A percentile compares a stretch with the other conserved stretches of the same genome.
phyloP scores from a whole-genome alignment of 1,140 invertebrate species.

The Drosophila pruinosa region DNA sequence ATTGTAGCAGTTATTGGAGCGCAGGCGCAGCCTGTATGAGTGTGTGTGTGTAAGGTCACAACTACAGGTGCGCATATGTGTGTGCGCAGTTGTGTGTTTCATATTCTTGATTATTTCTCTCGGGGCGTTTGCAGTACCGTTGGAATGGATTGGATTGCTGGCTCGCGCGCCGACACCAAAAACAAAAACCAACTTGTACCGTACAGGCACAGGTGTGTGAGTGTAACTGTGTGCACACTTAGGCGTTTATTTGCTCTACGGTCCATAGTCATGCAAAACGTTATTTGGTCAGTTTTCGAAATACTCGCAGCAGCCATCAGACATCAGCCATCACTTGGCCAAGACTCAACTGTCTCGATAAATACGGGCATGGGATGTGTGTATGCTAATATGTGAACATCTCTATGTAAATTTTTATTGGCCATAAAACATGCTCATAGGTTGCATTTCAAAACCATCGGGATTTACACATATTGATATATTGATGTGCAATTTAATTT shows the following conservation, averaged over 20 bases:
- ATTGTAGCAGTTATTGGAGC: constrained; percentile 17
- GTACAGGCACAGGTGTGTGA: constrained; percentile 11
- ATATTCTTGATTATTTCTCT: constrained; percentile 72
- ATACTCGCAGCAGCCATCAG: background rate
- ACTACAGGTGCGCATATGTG: background rate
- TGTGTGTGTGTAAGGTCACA: background rate
- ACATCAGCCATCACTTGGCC: too few relatives aligned
- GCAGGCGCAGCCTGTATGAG: background rate
- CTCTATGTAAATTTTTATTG: constrained; percentile 64
- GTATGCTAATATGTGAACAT: constrained; percentile 10
- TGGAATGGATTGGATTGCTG: constrained; percentile 31
- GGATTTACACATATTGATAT: background rate
- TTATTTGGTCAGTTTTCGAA: constrained; percentile 65
- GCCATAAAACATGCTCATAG: constrained; percentile 50
- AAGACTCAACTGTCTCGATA: background rate
- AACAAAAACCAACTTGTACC: constrained; percentile 16
- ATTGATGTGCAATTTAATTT: constrained; percentile 57
- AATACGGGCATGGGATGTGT: background rate
- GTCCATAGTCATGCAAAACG: constrained; percentile 64
- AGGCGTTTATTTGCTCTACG: constrained; percentile 58
- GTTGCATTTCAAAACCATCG: constrained; percentile 60
- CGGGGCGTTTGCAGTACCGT: constrained; percentile 65
- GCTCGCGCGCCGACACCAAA: constrained; percentile 64
- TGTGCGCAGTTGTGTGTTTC: constrained; percentile 4
- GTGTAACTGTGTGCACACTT: constrained; percentile 32